Base-by-base conservation (phyloP, 1,140 invertebrate genomes). In the Lucilia cuprina region DNA sequence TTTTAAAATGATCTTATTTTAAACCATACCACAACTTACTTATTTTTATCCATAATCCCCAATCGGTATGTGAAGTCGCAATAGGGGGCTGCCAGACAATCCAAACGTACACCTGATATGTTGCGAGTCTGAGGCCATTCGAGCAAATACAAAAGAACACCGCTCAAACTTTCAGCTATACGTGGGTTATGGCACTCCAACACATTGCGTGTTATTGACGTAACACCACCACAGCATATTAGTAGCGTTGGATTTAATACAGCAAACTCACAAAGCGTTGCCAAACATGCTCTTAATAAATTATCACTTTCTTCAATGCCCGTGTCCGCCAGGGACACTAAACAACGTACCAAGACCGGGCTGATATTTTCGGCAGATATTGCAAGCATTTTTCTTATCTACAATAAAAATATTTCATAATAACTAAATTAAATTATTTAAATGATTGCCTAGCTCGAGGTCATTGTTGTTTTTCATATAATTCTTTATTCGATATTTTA, bases 61-160 rank as follows among this genome's bases (percentile, higher is more conserved):
- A 94, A 90, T 90, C 94, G 91, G 93, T 94, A 96, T 88, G 98
- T 96, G 87, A 97, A 95, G 92, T 99, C 98, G 87, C 97, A 98
- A 87, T 98, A 98, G 3, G 97, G 97, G 2, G 97, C 96, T 70
- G 97, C 95, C 5, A 99, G 92, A 88, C 94, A 95, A 86, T 96
- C 92, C n/a, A 98, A 91, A 87, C 96, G 95, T 5, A 97, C 93
- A 17, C 93, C 94, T 55, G 95, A 95, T 82, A 93, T 93, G 85
- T 93, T 92, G 75, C 98, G 92, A 0, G 96, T 96, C n/a, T 94
- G 92, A 0, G 97, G 97, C 91, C 95, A 94, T 90, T 98, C 96
- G n/a, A 98, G 92, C 17, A 98, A 93, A 89, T 95, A 95, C 25
- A 99, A 92, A n/a, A 99, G 91, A 8, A 97, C 95, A 0, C 96